Evolutionary conservation across 1,140 invertebrate genomes (phyloP).

Genomic region (Sitodiplosis mosellana): DNA sequence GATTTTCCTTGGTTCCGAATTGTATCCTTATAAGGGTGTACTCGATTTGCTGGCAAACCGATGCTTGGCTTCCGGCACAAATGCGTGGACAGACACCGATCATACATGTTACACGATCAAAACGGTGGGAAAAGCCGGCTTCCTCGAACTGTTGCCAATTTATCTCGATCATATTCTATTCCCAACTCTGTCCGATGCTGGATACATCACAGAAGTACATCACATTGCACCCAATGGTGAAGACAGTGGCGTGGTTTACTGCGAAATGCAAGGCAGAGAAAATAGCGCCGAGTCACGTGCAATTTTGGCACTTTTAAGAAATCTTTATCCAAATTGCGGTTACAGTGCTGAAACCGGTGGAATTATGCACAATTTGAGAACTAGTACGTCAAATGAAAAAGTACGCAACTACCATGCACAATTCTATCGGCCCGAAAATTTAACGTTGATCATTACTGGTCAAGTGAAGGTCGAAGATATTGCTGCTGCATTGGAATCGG

Average conservation of each 20-base stretch:
- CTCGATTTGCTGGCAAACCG: constrained; percentile 75
- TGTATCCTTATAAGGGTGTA: constrained; percentile 79
- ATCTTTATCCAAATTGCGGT: constrained; percentile 60
- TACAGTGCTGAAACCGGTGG: constrained; percentile 76
- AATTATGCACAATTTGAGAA: constrained; percentile 63
- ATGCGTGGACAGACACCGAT: constrained; percentile 53
- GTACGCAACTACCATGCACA: constrained; percentile 64
- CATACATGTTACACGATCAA: constrained; percentile 79
- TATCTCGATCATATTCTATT: constrained; percentile 81
- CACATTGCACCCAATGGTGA: constrained; percentile 74
- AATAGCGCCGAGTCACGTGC: constrained; percentile 55
- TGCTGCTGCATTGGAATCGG: constrained; percentile 46
- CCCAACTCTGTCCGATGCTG: constrained; percentile 61
- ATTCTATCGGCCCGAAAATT: constrained; percentile 81
- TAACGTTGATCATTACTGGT: constrained; percentile 68
- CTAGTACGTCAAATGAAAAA: constrained; percentile 62
- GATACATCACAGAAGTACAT: constrained; percentile 78
- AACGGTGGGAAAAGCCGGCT: constrained; percentile 72
- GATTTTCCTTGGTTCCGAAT: constrained; percentile 76
- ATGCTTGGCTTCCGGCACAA: constrained; percentile 76
- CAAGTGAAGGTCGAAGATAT: constrained; percentile 57
- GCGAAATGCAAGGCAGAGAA: constrained; percentile 78
- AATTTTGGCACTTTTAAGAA: constrained; percentile 38
- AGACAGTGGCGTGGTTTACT: constrained; percentile 83
- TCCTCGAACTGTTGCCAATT: constrained; percentile 71